Conservation (phyloP, 2,797 vertebrate species). For the Catamblyrhynchus diadema region DNA sequence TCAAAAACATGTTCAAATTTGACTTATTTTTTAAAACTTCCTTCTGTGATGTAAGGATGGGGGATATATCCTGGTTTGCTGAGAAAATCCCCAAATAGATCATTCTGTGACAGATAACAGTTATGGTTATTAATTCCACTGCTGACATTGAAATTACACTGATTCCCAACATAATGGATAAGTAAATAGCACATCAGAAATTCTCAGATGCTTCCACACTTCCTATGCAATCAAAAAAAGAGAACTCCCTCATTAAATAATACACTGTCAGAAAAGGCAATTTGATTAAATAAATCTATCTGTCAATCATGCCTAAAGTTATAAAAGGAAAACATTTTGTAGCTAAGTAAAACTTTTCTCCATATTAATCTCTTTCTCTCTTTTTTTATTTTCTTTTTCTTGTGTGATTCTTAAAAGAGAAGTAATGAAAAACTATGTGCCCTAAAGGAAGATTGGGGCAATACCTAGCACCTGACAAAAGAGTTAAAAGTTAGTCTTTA, state of each 20-base stretch:
- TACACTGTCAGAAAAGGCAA: conserved; percentile 44
- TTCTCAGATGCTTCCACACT: conserved; percentile 41
- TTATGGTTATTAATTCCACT: conserved; percentile 52
- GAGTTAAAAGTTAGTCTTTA: neutral
- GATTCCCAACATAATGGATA: conserved; percentile 54
- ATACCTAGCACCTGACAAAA: neutral
- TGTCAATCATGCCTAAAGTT: conserved; percentile 46
- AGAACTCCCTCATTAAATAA: conserved; percentile 55
- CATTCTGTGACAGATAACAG: conserved; percentile 38
- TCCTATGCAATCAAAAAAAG: conserved; percentile 50
- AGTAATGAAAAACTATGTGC: neutral
- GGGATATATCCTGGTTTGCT: neutral
- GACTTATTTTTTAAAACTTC: conserved; percentile 10
- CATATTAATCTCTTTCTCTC: neutral
- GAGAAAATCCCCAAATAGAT: conserved; percentile 41
- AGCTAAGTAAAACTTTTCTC: conserved; percentile 33
- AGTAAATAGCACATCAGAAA: conserved; percentile 59
- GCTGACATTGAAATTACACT: conserved; percentile 59
- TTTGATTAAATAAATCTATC: conserved; percentile 51
- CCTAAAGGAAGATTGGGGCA: neutral
- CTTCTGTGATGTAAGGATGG: neutral
- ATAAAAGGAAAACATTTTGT: conserved; percentile 24
- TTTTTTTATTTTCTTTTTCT: neutral
- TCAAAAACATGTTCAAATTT: neutral
- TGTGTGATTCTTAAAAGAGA: neutral